Conservation (phyloP, 2,888 invertebrate species). For the Luffia ferchaultella region DNA sequence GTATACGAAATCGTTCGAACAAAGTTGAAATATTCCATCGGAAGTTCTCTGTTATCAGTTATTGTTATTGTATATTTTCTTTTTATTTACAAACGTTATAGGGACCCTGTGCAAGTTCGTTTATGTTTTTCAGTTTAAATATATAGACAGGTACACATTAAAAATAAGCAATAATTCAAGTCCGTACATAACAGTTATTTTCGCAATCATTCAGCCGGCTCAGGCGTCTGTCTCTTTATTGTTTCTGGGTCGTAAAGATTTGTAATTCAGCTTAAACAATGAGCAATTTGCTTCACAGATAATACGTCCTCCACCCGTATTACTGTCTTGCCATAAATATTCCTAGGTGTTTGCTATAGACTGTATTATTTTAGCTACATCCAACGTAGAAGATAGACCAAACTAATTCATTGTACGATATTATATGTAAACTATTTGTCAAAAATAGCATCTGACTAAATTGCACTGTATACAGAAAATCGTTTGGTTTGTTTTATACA, state of each 20-base stretch:
- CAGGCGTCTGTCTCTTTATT: conserved; percentile 45
- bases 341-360: conserved; percentile 44
- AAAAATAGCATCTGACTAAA: too few relatives aligned
- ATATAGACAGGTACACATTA: too few relatives aligned
- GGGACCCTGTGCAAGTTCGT: neutral
- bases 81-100: neutral
- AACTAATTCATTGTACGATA: neutral
- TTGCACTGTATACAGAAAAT: too few relatives aligned
- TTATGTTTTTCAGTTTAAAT: too few relatives aligned
- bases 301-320: conserved; percentile 56
- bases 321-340: conserved; percentile 59
- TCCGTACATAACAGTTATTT: neutral
- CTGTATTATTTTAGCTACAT: conserved; percentile 16
- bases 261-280: conserved; percentile 57
- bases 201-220: neutral
- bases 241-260: conserved; percentile 57
- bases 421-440: too few relatives aligned
- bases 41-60: neutral
- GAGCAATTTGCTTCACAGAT: conserved; percentile 57
- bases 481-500: too few relatives aligned
- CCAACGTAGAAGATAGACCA: neutral
- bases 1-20: neutral
- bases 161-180: too few relatives aligned
- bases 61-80: neutral
- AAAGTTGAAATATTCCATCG: neutral